phyloP scores from a whole-genome alignment of 2,113 vertebrate species.

The Spea multiplicata region DNA sequence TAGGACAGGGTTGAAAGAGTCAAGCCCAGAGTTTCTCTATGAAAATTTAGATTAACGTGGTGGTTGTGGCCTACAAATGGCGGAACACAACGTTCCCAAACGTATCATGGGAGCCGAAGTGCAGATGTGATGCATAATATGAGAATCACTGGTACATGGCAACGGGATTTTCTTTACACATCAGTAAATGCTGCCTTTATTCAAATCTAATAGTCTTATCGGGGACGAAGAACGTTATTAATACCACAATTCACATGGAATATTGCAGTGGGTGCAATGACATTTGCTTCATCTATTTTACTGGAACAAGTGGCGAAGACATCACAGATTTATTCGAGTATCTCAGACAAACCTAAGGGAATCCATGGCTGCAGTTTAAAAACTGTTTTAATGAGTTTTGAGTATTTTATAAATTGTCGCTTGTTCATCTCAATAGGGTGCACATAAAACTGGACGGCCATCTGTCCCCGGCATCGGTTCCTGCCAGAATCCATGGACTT shows the following conservation, averaged over 20 bases:
- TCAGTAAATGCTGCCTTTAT: neutral
- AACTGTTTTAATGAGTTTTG: slow-evolving; percentile 60
- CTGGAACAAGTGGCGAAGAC: neutral
- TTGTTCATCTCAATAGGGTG: slow-evolving; percentile 58
- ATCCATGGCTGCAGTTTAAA: slow-evolving; percentile 59
- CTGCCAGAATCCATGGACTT: slow-evolving; percentile 60
- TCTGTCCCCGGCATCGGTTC: slow-evolving; percentile 59
- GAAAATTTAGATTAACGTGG: no score
- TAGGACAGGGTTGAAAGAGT: no score
- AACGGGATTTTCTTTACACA: neutral
- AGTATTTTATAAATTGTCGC: slow-evolving; percentile 61
- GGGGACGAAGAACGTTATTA: neutral
- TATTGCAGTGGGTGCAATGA: neutral
- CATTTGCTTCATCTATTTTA: neutral
- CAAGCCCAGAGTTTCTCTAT: no score
- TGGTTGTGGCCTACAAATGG: no score
- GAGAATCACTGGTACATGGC: neutral
- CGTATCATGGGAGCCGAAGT: no score
- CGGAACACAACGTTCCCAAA: no score
- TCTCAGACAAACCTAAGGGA: slow-evolving; percentile 38
- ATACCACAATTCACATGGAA: neutral
- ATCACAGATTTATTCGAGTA: slow-evolving; percentile 20
- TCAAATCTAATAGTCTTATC: no score
- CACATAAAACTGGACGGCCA: slow-evolving; percentile 56
- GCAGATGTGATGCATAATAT: neutral